Conservation (phyloP, 1,140 invertebrate genomes). For the Rhyacophila brunnea region DNA sequence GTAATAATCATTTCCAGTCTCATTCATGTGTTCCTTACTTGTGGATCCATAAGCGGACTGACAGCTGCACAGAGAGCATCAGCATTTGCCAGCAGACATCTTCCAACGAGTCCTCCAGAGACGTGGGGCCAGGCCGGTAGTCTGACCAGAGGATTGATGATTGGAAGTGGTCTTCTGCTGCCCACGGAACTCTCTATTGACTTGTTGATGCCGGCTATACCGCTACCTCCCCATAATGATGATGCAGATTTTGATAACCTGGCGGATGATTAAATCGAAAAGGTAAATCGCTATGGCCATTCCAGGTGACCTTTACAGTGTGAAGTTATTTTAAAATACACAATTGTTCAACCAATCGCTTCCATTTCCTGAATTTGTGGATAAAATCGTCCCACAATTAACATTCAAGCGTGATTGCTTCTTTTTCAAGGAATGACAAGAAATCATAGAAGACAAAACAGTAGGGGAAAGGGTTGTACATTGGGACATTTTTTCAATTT, state of each 20-base stretch:
- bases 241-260: conserved; percentile 54
- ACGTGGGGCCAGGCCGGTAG: conserved; percentile 85
- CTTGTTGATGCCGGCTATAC: conserved; percentile 21
- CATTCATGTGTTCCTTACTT: conserved; percentile 20
- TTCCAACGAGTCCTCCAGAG: conserved; percentile 49
- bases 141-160: conserved; percentile 85
- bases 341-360: too few species aligned
- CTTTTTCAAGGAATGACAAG: too few species aligned
- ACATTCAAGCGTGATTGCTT: too few species aligned
- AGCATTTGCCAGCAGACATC: conserved; percentile 90
- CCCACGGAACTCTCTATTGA: conserved; percentile 41
- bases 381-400: too few species aligned
- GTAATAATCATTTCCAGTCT: too few species aligned
- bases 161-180: conserved; percentile 71
- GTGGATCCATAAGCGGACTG: conserved; percentile 86
- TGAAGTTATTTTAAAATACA: too few species aligned
- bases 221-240: conserved; percentile 52
- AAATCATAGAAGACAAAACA: too few species aligned
- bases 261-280: conserved; percentile 3
- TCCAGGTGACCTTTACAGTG: too few species aligned
- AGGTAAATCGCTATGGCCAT: too few species aligned
- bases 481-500: too few species aligned
- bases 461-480: too few species aligned
- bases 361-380: too few species aligned
- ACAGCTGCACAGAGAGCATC: conserved; percentile 93